Base-by-base conservation (phyloP, 2,113 vertebrate genomes). In the Gulo gulo region DNA sequence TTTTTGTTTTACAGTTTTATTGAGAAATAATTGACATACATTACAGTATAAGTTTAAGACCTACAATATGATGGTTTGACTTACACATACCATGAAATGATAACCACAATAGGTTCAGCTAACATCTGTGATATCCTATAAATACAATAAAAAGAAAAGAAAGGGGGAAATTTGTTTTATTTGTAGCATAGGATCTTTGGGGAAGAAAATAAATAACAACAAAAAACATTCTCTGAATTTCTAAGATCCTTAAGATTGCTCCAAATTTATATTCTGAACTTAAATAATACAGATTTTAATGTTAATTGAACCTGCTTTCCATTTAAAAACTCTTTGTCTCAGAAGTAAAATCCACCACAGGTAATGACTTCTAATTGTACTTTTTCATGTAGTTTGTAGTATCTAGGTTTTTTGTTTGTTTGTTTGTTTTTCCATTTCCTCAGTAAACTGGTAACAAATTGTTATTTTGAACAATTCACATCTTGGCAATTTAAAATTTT, bases 401-500 rank as follows among this genome's bases (percentile, higher is more conserved):
- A 42, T 74, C 14, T 2, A 88, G 11, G 2, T 52, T 52, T 52
- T 15, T 52, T 42, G 39, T 42, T 15, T 52, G 50, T 52, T 96
- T 71, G 34, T 16, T 69, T 39, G 39, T 13, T 63, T 67, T 67
- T 3, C 0, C 34, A 74, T 79, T 82, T 90, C 8, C 13, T 63
- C 63, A 92, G 39, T 23, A 93, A 97, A 81, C 23, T 91, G 10
- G 16, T 47, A 85, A 88, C 13, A 59, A 55, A 76, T 88, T 97
- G 50, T 26, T 73, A 71, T 88, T 26, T 80, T 73, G 11, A 91
- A 55, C 36, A 83, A 34, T 78, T 73, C 10, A 34, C 14, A 82
- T 50, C 6, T 39, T 55, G 15, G 93, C 9, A 65, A 45, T 55
- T 78, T 91, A 74, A 94, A 92, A 82, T 82, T 92, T 91, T 84